Evolutionary conservation across 2,113 vertebrate species (phyloP).

Genomic region (Entelurus aequoreus): DNA sequence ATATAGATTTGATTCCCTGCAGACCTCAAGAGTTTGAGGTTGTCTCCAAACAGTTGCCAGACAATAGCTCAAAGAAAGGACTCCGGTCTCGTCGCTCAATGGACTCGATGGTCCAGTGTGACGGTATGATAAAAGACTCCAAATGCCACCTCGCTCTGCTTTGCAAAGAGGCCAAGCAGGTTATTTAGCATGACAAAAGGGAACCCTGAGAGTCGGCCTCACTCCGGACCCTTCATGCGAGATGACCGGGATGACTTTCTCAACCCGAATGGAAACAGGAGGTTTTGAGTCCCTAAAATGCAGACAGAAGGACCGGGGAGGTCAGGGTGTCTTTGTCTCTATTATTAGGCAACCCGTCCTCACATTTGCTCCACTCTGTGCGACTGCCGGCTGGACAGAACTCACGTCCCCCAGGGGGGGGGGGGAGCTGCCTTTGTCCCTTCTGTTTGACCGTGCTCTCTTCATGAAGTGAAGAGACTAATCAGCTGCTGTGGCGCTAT

Average conservation of each 20-base stretch:
- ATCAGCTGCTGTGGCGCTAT: constrained; percentile 57
- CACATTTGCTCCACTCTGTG: constrained; percentile 55
- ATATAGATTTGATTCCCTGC: not conserved
- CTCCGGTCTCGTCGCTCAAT: constrained; percentile 48
- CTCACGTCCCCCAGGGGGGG: constrained; percentile 39
- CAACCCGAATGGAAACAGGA: constrained; percentile 65
- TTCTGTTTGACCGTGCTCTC: constrained; percentile 60
- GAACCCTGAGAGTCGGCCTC: constrained; percentile 52
- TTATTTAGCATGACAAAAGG: constrained; percentile 81
- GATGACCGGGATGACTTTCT: constrained; percentile 62
- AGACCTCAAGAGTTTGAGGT: not conserved
- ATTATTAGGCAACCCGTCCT: constrained; percentile 75
- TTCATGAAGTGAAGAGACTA: constrained; percentile 70
- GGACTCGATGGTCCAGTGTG: constrained; percentile 59
- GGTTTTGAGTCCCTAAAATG: constrained; percentile 70
- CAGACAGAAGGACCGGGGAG: constrained; percentile 65
- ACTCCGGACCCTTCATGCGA: constrained; percentile 63
- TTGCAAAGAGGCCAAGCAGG: constrained; percentile 59
- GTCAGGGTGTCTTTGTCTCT: constrained; percentile 73
- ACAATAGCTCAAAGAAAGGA: constrained; percentile 53
- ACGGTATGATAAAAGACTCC: constrained; percentile 76
- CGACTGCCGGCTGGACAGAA: constrained; percentile 46
- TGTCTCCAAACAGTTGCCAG: constrained; percentile 28
- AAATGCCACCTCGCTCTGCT: constrained; percentile 73
- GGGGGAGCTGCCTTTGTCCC: constrained; percentile 45